Conservation (phyloP, 2,113 vertebrate species). For the Hyperopisus bebe region DNA sequence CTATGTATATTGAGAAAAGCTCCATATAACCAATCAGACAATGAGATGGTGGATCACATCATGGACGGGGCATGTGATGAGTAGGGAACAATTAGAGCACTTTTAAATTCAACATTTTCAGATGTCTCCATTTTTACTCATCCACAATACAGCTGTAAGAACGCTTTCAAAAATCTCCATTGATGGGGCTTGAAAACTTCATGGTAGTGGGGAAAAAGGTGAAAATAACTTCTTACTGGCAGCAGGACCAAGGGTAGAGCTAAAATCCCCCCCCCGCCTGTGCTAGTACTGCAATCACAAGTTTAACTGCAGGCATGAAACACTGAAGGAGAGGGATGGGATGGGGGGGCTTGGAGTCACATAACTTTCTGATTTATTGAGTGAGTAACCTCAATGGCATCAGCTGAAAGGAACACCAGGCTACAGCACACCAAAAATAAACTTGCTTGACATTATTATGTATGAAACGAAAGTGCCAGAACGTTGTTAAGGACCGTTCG, state of each 20-base stretch:
- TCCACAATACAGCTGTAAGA: not conserved
- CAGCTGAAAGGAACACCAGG: not conserved
- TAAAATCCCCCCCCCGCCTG: not conserved
- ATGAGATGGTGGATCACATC: not conserved
- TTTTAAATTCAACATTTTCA: too few relatives aligned
- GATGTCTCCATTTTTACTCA: not conserved
- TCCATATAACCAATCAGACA: not conserved
- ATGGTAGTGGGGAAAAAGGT: not conserved
- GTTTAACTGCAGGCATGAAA: not conserved
- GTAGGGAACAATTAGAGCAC: not conserved
- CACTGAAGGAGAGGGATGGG: not conserved
- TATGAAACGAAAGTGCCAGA: not conserved
- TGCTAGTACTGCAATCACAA: too few relatives aligned
- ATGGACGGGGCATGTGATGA: not conserved
- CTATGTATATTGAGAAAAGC: not conserved
- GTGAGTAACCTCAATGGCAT: not conserved
- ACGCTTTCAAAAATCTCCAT: not conserved
- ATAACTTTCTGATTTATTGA: not conserved
- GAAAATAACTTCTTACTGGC: not conserved
- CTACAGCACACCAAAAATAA: not conserved
- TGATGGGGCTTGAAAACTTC: not conserved
- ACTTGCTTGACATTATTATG: not conserved
- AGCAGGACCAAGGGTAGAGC: not conserved
- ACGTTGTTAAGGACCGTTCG: not conserved
- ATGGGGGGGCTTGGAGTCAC: not conserved